Percentiles rank a stretch among this genome's conserved stretches.
These are phyloP conservation scores for Balearica regulorum DNA, from an alignment of 2,797 vertebrate genomes.

Conservation along the genomic window DNA sequence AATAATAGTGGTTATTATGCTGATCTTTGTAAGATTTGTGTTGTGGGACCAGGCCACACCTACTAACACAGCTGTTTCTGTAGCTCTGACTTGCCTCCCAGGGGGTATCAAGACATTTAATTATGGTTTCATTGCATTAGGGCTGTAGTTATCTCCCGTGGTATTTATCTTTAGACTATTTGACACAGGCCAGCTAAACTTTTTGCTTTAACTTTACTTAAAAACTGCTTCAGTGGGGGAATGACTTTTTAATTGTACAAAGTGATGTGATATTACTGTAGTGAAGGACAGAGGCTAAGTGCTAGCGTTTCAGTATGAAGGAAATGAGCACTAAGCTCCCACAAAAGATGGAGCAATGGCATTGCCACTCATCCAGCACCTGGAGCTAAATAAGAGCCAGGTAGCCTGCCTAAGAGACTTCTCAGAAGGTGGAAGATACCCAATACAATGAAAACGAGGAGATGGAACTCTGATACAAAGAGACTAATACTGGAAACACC, in stretches of 20 bases:
- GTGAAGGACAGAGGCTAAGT: background rate
- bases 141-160: background rate
- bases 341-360: background rate
- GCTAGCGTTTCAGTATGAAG: background rate
- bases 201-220: background rate
- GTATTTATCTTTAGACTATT: background rate
- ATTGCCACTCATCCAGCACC: background rate
- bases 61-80: background rate
- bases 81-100: background rate
- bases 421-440: background rate
- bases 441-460: background rate
- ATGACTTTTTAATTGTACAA: background rate
- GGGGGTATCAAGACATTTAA: background rate
- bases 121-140: background rate
- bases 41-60: background rate
- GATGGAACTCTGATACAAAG: too few species aligned
- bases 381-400: background rate
- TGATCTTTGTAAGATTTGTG: background rate
- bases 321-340: background rate
- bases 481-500: background rate
- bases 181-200: background rate
- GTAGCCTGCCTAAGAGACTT: background rate
- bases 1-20: background rate
- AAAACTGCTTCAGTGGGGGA: background rate
- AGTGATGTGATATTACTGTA: background rate